phyloP scores from a whole-genome alignment of 2,888 invertebrate genomes.

The Muschampia plurimacula region DNA sequence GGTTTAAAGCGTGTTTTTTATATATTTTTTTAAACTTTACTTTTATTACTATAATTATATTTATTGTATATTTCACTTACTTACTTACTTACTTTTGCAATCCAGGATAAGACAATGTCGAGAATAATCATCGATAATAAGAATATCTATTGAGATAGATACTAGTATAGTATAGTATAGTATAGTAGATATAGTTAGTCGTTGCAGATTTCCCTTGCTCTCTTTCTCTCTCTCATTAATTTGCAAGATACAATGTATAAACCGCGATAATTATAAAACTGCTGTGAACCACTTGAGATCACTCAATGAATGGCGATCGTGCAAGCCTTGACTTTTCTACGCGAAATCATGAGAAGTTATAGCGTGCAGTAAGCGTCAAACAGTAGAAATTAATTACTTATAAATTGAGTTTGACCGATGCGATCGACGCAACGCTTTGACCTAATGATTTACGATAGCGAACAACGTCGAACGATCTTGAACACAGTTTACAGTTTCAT shows the following conservation, averaged over 20 bases:
- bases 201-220: no score
- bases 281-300: neutral
- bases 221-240: neutral
- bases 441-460: neutral
- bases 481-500: constrained; percentile 1
- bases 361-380: constrained; percentile 27
- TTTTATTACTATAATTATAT: no score
- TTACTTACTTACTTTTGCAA: no score
- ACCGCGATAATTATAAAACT: neutral
- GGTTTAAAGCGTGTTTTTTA: no score
- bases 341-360: constrained; percentile 14
- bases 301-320: constrained; percentile 17
- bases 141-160: no score
- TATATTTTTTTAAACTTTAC: no score
- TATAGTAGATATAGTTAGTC: no score
- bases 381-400: constrained; percentile 15
- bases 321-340: constrained; percentile 35
- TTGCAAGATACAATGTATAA: neutral
- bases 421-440: neutral
- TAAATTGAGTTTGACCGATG: constrained; percentile 3
- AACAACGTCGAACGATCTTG: neutral
- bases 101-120: no score
- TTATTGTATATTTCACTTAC: no score
- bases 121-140: no score
- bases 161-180: no score